phyloP scores from a whole-genome alignment of 1,140 invertebrate genomes.

The Wasmannia auropunctata region DNA sequence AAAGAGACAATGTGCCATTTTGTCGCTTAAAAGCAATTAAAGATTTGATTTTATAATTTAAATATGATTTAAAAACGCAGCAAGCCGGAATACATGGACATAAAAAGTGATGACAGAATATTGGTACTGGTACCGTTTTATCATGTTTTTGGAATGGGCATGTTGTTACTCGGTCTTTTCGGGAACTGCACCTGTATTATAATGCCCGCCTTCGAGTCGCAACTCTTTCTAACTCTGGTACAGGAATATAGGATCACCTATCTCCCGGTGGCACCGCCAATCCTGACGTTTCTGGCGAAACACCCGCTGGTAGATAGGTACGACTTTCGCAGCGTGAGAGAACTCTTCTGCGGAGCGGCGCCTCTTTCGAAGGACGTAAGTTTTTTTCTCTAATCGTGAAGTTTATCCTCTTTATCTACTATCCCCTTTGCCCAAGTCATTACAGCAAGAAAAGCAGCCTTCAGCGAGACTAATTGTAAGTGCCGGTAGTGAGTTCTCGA shows the following conservation, averaged over 20 bases:
- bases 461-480: constrained; percentile 45
- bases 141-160: constrained; percentile 88
- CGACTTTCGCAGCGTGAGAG: constrained; percentile 86
- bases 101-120: constrained; percentile 45
- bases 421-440: constrained; percentile 42
- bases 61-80: constrained; percentile 30
- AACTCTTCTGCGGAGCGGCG: constrained; percentile 87
- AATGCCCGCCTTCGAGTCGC: constrained; percentile 89
- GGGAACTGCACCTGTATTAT: constrained; percentile 87
- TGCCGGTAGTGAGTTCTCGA: constrained; percentile 61
- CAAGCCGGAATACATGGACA: background rate
- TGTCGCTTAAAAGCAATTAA: background rate
- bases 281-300: constrained; percentile 89
- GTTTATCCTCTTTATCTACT: background rate
- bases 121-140: constrained; percentile 88
- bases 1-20: background rate
- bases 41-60: background rate
- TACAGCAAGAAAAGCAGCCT: constrained; percentile 44
- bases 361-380: constrained; percentile 79
- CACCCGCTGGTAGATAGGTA: constrained; percentile 87
- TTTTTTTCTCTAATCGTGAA: constrained; percentile 43
- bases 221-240: constrained; percentile 88
- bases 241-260: constrained; percentile 87
- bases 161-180: constrained; percentile 83
- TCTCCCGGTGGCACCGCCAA: constrained; percentile 88